phyloP scores from a whole-genome alignment of 2,888 invertebrate species.

The Dione vanillae region DNA sequence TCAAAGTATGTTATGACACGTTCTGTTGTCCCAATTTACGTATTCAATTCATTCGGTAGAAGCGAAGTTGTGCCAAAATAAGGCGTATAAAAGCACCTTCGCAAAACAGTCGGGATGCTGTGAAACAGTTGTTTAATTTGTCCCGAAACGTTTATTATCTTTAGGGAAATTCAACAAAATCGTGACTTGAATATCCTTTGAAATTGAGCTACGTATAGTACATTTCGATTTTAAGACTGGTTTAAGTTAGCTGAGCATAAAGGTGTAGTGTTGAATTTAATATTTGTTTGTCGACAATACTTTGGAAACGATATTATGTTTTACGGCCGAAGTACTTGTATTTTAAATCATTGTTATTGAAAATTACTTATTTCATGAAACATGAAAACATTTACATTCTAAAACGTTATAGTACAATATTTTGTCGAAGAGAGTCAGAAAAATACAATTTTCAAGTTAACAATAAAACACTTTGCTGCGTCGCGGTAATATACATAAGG shows the following conservation, averaged over 20 bases:
- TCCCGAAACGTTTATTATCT: conserved; percentile 75
- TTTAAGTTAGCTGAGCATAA: neutral
- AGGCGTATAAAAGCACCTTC: conserved; percentile 28
- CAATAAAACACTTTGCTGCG: no score
- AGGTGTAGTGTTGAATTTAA: neutral
- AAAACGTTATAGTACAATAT: no score
- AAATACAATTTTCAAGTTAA: no score
- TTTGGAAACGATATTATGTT: no score
- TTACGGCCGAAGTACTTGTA: no score
- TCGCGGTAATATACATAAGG: no score
- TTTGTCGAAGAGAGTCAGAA: no score
- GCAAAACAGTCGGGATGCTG: conserved; percentile 21
- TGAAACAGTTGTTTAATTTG: conserved; percentile 74
- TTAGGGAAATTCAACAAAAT: conserved; percentile 75
- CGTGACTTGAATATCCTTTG: conserved; percentile 65
- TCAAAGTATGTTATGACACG: conserved; percentile 6
- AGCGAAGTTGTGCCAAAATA: conserved; percentile 31
- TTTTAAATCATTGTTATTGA: no score
- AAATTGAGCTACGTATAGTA: conserved; percentile 30
- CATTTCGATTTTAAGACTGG: conserved; percentile 46
- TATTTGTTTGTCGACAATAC: no score
- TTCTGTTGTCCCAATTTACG: conserved; percentile 18
- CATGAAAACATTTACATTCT: no score
- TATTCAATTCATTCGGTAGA: conserved; percentile 22
- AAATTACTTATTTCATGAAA: no score